Conservation (phyloP, 92 coral and sea anemone genomes). For the Porites cylindrica region DNA sequence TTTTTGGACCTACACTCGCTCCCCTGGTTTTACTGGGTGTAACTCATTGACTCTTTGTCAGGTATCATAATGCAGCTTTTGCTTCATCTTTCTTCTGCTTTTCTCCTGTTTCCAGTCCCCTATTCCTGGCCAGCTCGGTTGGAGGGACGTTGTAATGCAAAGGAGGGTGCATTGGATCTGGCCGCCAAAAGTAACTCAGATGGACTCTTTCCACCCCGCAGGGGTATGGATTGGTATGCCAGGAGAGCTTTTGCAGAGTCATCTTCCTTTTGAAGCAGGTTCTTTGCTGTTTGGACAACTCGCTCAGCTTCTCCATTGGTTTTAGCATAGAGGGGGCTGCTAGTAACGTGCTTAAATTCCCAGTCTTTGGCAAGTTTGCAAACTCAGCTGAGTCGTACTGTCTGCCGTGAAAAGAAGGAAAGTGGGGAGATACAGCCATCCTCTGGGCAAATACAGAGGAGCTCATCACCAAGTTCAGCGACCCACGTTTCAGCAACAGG, state of each 20-base stretch:
- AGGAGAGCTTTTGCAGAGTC: constrained; percentile 31
- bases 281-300: constrained; percentile 30
- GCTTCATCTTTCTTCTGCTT: constrained; percentile 42
- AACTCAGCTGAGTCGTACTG: constrained; percentile 58
- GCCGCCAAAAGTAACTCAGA: constrained; percentile 23
- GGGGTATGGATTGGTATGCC: constrained; percentile 23
- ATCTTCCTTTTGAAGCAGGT: constrained; percentile 20
- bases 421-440: no score
- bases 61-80: constrained; percentile 36
- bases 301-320: constrained; percentile 18
- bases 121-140: constrained; percentile 31
- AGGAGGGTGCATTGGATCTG: constrained; percentile 29
- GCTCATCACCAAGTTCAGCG: constrained; percentile 31
- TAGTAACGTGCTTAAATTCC: constrained; percentile 54
- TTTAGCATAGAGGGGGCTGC: constrained; percentile 25
- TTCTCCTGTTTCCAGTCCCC: constrained; percentile 33
- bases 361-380: constrained; percentile 63
- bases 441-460: neutral
- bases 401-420: constrained; percentile 22
- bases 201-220: constrained; percentile 22
- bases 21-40: constrained; percentile 44
- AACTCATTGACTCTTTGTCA: constrained; percentile 33
- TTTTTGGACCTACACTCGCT: constrained; percentile 48
- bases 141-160: neutral
- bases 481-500: constrained; percentile 11